Conservation (phyloP, 1,140 invertebrate genomes). For the Tribolium madens region DNA sequence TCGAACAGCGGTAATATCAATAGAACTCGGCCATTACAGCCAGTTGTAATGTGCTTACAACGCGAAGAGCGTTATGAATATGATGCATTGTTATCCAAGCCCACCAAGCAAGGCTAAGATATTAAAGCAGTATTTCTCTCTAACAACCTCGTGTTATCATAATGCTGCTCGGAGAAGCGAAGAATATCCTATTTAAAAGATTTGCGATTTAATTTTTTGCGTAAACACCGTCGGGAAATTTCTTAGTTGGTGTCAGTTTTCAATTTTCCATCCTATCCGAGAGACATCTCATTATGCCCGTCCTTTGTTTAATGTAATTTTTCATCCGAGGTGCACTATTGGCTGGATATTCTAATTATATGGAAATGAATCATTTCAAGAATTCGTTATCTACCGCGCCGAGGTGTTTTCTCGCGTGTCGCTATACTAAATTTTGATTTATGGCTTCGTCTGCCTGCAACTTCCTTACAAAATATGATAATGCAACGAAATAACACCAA, state of each 20-base stretch:
- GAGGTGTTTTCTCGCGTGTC: constrained; percentile 41
- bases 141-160: constrained; percentile 59
- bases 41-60: constrained; percentile 52
- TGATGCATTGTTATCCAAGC: constrained; percentile 62
- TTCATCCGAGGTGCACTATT: constrained; percentile 43
- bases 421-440: constrained; percentile 52
- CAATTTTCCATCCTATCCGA: constrained; percentile 45
- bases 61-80: constrained; percentile 56
- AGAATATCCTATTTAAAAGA: constrained; percentile 55
- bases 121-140: constrained; percentile 61
- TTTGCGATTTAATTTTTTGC: constrained; percentile 57
- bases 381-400: constrained; percentile 47
- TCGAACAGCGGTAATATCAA: constrained; percentile 55
- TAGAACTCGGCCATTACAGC: constrained; percentile 55
- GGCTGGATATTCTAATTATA: constrained; percentile 52
- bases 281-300: constrained; percentile 44
- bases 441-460: constrained; percentile 37
- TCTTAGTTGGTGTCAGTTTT: constrained; percentile 50
- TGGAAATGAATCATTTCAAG: constrained; percentile 52
- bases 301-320: constrained; percentile 43
- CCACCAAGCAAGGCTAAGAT: constrained; percentile 55
- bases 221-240: constrained; percentile 49
- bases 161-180: constrained; percentile 53
- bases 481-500: constrained; percentile 25
- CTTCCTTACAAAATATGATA: constrained; percentile 38